A percentile compares a stretch with the other conserved stretches of the same genome.
Conservation (phyloP, 2,113 vertebrate genomes). For the Hymenochirus boettgeri region DNA sequence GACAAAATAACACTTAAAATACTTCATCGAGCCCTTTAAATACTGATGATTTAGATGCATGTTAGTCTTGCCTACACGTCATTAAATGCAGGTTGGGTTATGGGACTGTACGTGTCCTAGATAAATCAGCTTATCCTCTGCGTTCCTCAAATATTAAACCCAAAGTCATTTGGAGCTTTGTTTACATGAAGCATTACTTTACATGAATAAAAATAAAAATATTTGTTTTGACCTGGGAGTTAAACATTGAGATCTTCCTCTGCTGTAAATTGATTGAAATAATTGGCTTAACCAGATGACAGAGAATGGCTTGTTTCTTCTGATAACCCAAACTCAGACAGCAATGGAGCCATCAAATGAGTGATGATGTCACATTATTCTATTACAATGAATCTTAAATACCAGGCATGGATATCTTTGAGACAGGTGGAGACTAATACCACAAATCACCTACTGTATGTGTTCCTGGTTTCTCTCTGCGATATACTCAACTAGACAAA, state of each 20-base stretch:
- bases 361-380: conserved; percentile 6
- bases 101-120: too few species aligned
- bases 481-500: background rate
- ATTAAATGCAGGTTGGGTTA: too few species aligned
- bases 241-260: background rate
- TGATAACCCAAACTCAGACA: background rate
- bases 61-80: too few species aligned
- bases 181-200: too few species aligned
- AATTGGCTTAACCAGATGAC: conserved; percentile 7
- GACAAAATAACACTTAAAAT: too few species aligned
- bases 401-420: conserved; percentile 4
- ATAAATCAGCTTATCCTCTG: too few species aligned
- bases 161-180: too few species aligned
- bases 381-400: conserved; percentile 29
- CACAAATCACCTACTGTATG: conserved; percentile 17
- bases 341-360: conserved; percentile 1
- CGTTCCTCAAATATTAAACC: too few species aligned
- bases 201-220: too few species aligned
- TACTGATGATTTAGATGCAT: too few species aligned
- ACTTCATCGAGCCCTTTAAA: too few species aligned
- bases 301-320: background rate
- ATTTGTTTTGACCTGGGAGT: background rate
- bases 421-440: conserved; percentile 13
- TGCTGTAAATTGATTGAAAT: background rate
- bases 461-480: background rate